Evolutionary conservation across 23 tunicate species (phyloP).

Genomic region (Halocynthia roretzi): DNA sequence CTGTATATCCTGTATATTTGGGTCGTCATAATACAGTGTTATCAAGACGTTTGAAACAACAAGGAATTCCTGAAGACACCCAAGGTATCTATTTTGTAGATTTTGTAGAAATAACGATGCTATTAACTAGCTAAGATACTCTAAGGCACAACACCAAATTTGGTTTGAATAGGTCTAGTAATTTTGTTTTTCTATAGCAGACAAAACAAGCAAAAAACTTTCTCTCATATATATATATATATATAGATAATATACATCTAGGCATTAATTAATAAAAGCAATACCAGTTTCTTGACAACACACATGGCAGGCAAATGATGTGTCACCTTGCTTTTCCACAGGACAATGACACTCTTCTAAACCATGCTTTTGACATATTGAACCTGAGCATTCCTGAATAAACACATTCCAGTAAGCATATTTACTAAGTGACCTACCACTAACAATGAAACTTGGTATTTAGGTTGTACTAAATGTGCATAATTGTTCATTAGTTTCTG

Average conservation of each 20-base stretch:
- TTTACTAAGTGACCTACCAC: neutral
- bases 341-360: conserved; percentile 74
- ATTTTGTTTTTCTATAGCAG: neutral
- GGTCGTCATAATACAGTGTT: too few relatives aligned
- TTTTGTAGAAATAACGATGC: too few relatives aligned
- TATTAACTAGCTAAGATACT: too few relatives aligned
- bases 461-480: neutral
- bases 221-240: too few relatives aligned
- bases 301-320: conserved; percentile 67
- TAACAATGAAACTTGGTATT: too few relatives aligned
- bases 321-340: conserved; percentile 38
- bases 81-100: too few relatives aligned
- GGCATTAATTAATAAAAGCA: neutral
- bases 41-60: too few relatives aligned
- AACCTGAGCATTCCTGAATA: conserved; percentile 77
- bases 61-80: too few relatives aligned
- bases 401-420: neutral
- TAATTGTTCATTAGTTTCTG: too few relatives aligned
- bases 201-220: too few relatives aligned
- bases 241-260: neutral
- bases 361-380: conserved; percentile 42
- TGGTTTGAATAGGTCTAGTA: neutral
- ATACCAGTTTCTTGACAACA: conserved; percentile 73
- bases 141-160: neutral
- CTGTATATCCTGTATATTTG: too few relatives aligned